Base-by-base conservation (phyloP, 2,888 invertebrate species). In the Margaritifera margaritifera region DNA sequence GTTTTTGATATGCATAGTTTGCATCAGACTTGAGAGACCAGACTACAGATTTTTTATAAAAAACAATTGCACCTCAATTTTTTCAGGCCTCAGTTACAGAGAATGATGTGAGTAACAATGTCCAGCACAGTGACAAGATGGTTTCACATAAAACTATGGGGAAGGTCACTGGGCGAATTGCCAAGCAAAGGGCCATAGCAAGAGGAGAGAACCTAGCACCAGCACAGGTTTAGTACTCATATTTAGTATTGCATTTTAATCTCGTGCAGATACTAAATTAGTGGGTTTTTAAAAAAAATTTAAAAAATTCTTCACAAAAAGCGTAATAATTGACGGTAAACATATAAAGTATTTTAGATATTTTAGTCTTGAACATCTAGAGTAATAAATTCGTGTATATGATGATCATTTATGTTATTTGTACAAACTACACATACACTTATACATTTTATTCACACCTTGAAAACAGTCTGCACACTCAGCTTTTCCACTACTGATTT, bases 121-220 rank as follows among this genome's bases (percentile, higher is more conserved):
- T 42, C 42, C 42, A 42, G 11, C 42, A 42, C 42, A 66, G 70
- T 22, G 80, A 80, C 58, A 73, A 67, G 20, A 18, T 72, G 22
- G 55, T 66, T 24, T 27, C 65, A 58, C 42, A 42, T 42, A 62
- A 72, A 50, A 68, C 71, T 54, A 73, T 72, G 55, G 81, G 84
- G 1, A 83, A 83, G 66, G 68, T 68, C 24, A 71, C 76, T 8
- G 81, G 84, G 4, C 70, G 82, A 42, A 82, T 80, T 50, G 86
- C 85, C n/a, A 86, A 86, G 64, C 81, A 81, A 60, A 74, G 86
- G 60, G 86, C 86, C 22, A 81, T 86, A 24, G 83, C 84, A 57
- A 82, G 86, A 65, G 81, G 81, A 68, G 81, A 80, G 61, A 80
- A 80, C 57, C 62, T 86, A 53, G 82, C 83, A 25, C 82, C 85